phyloP scores from a whole-genome alignment of 2,888 invertebrate genomes.

The Anoncus sp. region DNA sequence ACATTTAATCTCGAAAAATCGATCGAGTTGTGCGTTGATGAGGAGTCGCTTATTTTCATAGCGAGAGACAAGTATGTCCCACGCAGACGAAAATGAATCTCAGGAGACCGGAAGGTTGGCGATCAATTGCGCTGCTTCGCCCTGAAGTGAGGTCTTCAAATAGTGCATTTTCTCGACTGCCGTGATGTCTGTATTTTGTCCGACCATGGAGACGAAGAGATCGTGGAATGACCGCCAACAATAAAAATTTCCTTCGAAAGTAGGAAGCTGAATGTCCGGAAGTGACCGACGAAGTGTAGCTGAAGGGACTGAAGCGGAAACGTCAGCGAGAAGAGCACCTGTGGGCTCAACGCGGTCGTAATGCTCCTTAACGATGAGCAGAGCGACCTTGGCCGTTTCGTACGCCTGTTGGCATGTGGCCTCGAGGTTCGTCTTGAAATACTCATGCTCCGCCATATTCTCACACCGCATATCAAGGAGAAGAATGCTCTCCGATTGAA shows the following conservation, averaged over 20 bases:
- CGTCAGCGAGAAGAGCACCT: no score
- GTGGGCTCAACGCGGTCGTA: no score
- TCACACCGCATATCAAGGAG: slow-evolving; percentile 6
- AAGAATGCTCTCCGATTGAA: background rate
- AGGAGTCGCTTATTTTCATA: slow-evolving; percentile 16
- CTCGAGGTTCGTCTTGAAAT: background rate
- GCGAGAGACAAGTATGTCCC: background rate
- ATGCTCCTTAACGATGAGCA: no score
- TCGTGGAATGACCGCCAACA: slow-evolving; percentile 16
- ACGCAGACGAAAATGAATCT: slow-evolving; percentile 5
- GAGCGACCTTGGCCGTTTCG: background rate
- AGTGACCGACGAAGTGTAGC: slow-evolving; percentile 15
- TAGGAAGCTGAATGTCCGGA: slow-evolving; percentile 16
- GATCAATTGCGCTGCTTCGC: slow-evolving; percentile 8
- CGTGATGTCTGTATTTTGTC: background rate
- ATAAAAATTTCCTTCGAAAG: background rate
- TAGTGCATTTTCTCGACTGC: slow-evolving; percentile 34
- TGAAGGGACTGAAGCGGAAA: no score
- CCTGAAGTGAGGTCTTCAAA: background rate
- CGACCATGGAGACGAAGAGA: slow-evolving; percentile 25
- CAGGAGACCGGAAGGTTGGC: slow-evolving; percentile 23
- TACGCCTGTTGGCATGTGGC: background rate
- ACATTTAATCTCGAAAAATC: background rate
- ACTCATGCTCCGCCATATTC: background rate
- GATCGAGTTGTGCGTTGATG: slow-evolving; percentile 9